Evolutionary conservation across 2,888 invertebrate species (phyloP).

Genomic region (Stenotaenia linearis): DNA sequence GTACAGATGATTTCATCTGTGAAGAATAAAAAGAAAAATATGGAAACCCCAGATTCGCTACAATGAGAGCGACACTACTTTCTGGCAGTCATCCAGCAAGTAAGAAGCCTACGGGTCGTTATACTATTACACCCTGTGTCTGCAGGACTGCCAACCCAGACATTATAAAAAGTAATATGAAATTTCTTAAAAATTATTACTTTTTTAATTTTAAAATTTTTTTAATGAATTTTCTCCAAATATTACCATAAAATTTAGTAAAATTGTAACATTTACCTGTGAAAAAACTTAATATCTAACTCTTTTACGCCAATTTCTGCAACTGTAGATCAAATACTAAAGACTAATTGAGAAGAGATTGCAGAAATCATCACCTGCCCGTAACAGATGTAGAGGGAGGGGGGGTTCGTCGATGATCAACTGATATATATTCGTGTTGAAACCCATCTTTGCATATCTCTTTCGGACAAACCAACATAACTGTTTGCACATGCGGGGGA

Average conservation of each 20-base stretch:
- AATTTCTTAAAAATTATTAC: neutral
- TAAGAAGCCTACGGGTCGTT: conserved; percentile 7
- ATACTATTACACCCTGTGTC: neutral
- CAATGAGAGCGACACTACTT: neutral
- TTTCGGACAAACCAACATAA: conserved; percentile 5
- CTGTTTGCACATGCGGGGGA: conserved; percentile 1
- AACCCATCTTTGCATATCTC: neutral
- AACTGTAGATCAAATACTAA: neutral
- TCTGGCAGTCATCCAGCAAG: neutral
- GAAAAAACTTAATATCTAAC: too few relatives aligned
- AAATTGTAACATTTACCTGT: too few relatives aligned
- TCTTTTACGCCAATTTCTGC: too few relatives aligned
- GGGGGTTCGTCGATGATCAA: neutral
- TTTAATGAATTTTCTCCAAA: too few relatives aligned
- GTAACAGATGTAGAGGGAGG: neutral
- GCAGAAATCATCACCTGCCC: neutral
- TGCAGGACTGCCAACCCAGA: neutral
- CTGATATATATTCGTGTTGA: conserved; percentile 7
- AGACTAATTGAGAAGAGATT: neutral
- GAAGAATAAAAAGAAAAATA: neutral
- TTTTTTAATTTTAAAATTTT: neutral
- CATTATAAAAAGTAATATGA: neutral
- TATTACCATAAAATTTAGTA: too few relatives aligned
- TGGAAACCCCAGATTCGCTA: neutral
- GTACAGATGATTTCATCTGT: neutral